phyloP scores from a whole-genome alignment of 2,888 invertebrate species.

The Trissonchulus latispiculum region DNA sequence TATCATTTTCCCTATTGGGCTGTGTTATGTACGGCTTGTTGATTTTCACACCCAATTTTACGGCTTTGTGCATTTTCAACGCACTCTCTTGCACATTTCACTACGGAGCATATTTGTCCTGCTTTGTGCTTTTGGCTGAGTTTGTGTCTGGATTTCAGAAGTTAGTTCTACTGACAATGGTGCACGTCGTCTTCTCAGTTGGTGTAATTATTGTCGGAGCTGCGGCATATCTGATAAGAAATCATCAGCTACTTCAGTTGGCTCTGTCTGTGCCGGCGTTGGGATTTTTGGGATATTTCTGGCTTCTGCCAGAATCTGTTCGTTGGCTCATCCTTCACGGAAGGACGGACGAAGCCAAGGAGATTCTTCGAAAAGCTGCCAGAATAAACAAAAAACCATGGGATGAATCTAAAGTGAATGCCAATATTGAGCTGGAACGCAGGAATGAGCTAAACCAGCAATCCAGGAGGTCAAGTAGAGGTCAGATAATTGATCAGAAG shows the following conservation, averaged over 20 bases:
- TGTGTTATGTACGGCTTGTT: not conserved
- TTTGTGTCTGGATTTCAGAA: conserved; percentile 17
- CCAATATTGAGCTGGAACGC: no score
- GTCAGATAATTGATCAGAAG: no score
- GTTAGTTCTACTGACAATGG: conserved; percentile 19
- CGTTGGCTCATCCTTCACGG: conserved; percentile 21
- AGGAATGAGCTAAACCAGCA: no score
- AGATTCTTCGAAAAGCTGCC: conserved; percentile 2
- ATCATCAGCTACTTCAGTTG: conserved; percentile 17
- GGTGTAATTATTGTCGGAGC: conserved; percentile 19
- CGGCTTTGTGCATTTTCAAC: conserved; percentile 8
- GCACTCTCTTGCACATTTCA: conserved; percentile 14
- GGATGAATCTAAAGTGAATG: no score
- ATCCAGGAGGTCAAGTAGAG: no score
- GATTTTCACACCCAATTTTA: conserved; percentile 17
- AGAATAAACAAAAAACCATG: conserved; percentile 17
- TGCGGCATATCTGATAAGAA: conserved; percentile 19
- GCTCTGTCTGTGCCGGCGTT: conserved; percentile 10
- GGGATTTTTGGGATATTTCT: conserved; percentile 15
- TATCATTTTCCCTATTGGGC: not conserved
- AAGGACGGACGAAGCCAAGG: conserved; percentile 19
- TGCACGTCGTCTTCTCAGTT: conserved; percentile 20
- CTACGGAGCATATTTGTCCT: conserved; percentile 21
- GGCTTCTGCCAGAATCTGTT: conserved; percentile 24
- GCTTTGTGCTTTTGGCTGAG: conserved; percentile 23